These are phyloP conservation scores for Scolanthus callimorphus DNA, from an alignment of 92 coral and sea anemone genomes.

Conservation along the genomic window DNA sequence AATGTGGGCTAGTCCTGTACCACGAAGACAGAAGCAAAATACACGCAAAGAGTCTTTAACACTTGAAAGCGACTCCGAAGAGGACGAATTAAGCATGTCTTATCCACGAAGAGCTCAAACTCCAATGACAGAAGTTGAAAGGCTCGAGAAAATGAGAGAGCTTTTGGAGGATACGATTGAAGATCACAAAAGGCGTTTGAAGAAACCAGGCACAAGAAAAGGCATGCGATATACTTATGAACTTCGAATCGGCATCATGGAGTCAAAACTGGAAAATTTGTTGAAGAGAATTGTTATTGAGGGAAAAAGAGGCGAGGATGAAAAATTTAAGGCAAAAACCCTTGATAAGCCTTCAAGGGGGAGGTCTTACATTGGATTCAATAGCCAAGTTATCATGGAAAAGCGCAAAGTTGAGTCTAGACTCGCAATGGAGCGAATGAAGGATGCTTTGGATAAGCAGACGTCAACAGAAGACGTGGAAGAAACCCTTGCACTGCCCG, in stretches of 20 bases:
- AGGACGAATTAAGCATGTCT: constrained; percentile 10
- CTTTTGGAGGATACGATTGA: constrained; percentile 36
- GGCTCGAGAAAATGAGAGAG: constrained; percentile 39
- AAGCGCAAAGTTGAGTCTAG: background rate
- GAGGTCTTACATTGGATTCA: background rate
- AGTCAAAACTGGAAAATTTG: constrained; percentile 48
- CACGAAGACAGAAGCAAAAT: background rate
- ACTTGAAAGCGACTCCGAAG: constrained; percentile 22
- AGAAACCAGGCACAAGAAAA: constrained; percentile 1
- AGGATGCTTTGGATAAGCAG: background rate
- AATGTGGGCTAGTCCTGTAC: constrained; percentile 3
- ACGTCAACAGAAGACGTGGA: background rate
- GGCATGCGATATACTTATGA: constrained; percentile 16
- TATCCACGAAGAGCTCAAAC: constrained; percentile 9
- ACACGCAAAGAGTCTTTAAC: background rate
- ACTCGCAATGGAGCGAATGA: background rate
- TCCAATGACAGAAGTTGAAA: constrained; percentile 46
- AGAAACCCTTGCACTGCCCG: background rate
- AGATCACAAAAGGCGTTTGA: constrained; percentile 23
- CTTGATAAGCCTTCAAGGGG: background rate
- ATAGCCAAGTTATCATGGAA: constrained; percentile 5
- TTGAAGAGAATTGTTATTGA: constrained; percentile 47
- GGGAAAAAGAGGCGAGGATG: background rate
- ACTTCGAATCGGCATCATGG: constrained; percentile 24
- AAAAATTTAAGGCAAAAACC: background rate